Conservation (phyloP, 2,888 invertebrate species). For the Drosophila kanekoi region DNA sequence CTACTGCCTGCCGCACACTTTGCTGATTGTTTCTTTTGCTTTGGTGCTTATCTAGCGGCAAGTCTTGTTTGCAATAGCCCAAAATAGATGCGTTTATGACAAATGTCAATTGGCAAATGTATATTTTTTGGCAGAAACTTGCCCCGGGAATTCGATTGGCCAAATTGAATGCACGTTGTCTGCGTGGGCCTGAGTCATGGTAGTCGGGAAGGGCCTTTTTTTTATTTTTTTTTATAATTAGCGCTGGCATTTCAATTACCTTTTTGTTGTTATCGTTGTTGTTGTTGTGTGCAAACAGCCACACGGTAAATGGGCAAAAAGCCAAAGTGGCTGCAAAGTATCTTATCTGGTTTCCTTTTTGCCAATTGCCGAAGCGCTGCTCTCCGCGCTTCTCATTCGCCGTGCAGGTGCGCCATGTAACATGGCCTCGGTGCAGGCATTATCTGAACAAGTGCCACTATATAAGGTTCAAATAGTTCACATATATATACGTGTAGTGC, state of each 20-base stretch:
- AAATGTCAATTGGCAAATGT: constrained; percentile 2
- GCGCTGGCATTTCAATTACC: constrained; percentile 57
- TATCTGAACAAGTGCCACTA: constrained; percentile 19
- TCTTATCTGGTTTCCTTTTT: constrained; percentile 69
- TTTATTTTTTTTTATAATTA: constrained; percentile 54
- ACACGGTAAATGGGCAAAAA: constrained; percentile 29
- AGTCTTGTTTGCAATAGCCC: constrained; percentile 6
- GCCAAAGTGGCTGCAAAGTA: constrained; percentile 43
- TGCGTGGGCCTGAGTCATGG: constrained; percentile 28
- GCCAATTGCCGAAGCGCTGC: constrained; percentile 36
- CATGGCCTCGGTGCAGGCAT: constrained; percentile 37
- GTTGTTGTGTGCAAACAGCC: constrained; percentile 23
- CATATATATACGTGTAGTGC: neutral
- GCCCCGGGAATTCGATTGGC: constrained; percentile 22
- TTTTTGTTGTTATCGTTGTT: constrained; percentile 25
- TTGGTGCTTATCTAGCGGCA: constrained; percentile 24
- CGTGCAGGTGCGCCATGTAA: constrained; percentile 51
- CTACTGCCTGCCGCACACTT: constrained; percentile 4
- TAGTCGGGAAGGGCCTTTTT: constrained; percentile 1
- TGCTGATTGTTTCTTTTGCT: constrained; percentile 20
- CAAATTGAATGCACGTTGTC: constrained; percentile 16
- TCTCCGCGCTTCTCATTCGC: constrained; percentile 1
- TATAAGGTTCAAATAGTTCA: constrained; percentile 12
- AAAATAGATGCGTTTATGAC: constrained; percentile 45
- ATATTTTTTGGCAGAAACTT: constrained; percentile 18